Base-by-base conservation (phyloP, 2,888 invertebrate species). In the Acanthacorydalis orientalis region DNA sequence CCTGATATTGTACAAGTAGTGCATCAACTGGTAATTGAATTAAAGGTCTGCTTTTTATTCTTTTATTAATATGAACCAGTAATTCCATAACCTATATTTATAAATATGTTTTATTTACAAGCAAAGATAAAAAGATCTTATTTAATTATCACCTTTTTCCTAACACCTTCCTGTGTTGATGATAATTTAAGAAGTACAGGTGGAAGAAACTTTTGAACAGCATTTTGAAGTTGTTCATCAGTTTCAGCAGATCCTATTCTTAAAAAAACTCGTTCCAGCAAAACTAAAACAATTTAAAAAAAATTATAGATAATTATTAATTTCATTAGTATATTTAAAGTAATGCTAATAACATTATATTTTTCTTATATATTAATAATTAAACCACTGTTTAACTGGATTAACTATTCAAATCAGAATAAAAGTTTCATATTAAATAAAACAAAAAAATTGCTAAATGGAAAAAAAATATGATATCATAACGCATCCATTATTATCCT, bases 121-220 rank as follows among this genome's bases (percentile, higher is more conserved):
- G 37, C 10, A 37, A 12, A 37, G 7, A n/a, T 35, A 35, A 15
- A 4, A 10, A 43, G 23, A 16, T 31, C 44, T 23, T 23, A 23
- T 23, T 23, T 23, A 23, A 23, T 23, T 23, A 6, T 23, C 56
- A 64, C 66, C 60, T 67, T 67, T 55, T 65, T 66, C 43, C 80
- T 68, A 43, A 93, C 90, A 59, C 80, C 81, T 64, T 91, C 91
- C 65, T 89, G 79, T 40, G 80, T 77, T 16, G 91, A 91, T 41
- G 87, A 83, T 44, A 95, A 70, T 68, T 93, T 93, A n/a, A 91
- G 70, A 51, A 93, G 74, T 48, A 92, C 87, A 14, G 92, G 91
- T 31, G 88, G 78, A 47, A 95, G 65, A 64, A 92, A 92, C 61
- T 88, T 80, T 48, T 71, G 76, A 31, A 93, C 76, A 48, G 83